Evolutionary conservation across 2,888 invertebrate species (phyloP).

Genomic region (Poecilobothrus nobilitatus): DNA sequence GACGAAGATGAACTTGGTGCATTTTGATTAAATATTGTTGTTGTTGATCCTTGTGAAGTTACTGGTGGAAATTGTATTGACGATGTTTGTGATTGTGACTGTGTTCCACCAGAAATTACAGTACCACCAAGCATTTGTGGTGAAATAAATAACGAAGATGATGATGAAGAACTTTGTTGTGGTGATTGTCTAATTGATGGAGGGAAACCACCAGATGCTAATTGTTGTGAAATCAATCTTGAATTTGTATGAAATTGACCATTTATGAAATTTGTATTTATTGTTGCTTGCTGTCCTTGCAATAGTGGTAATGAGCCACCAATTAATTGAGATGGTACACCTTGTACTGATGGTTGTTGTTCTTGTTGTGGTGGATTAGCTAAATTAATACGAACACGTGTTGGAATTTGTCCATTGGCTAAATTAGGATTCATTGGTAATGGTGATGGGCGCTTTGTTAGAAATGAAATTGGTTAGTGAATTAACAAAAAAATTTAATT

Average conservation of each 20-base stretch:
- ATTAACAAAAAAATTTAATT: not conserved
- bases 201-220: constrained; percentile 37
- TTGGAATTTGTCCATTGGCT: constrained; percentile 55
- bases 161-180: not conserved
- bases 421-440: constrained; percentile 48
- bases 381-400: constrained; percentile 47
- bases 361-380: constrained; percentile 46
- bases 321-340: constrained; percentile 34
- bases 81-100: constrained; percentile 39
- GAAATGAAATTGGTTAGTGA: constrained; percentile 11
- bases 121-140: constrained; percentile 16
- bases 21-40: constrained; percentile 9
- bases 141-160: constrained; percentile 8
- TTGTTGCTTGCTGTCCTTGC: constrained; percentile 41
- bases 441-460: constrained; percentile 42
- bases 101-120: constrained; percentile 23
- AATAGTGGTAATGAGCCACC: constrained; percentile 36
- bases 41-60: constrained; percentile 31
- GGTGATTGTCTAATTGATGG: not conserved
- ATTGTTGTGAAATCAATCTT: constrained; percentile 51
- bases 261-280: constrained; percentile 51
- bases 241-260: constrained; percentile 54
- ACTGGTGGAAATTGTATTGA: constrained; percentile 44
- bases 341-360: constrained; percentile 40
- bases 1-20: not conserved